These are phyloP conservation scores for Hippoglossus stenolepis DNA, from an alignment of 2,113 vertebrate species.

Conservation along the genomic window DNA sequence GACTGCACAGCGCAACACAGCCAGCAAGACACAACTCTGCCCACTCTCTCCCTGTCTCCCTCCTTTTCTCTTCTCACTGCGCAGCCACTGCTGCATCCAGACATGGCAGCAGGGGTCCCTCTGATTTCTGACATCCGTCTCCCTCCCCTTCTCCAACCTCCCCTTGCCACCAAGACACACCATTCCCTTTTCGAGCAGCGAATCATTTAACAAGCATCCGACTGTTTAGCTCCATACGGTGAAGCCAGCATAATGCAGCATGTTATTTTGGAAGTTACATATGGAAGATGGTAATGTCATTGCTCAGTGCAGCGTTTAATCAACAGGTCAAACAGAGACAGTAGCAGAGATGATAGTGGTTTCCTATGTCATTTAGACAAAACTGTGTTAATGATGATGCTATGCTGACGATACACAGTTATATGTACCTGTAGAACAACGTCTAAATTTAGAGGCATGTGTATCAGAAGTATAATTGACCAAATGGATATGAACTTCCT, in stretches of 20 bases:
- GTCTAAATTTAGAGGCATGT: too few species aligned
- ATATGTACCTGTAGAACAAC: too few species aligned
- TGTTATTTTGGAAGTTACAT: conserved; percentile 47
- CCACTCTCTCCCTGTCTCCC: conserved; percentile 24
- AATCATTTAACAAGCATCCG: conserved; percentile 71
- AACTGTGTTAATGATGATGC: neutral
- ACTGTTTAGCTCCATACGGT: conserved; percentile 60
- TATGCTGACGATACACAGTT: too few species aligned
- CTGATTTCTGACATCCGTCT: conserved; percentile 64
- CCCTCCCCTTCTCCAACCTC: conserved; percentile 33
- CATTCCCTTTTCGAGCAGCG: conserved; percentile 23
- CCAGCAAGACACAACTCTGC: conserved; percentile 49
- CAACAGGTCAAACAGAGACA: conserved; percentile 62
- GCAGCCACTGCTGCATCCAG: conserved; percentile 58
- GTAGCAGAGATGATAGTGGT: too few species aligned
- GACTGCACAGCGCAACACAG: conserved; percentile 53
- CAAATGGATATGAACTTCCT: neutral
- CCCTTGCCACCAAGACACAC: conserved; percentile 2
- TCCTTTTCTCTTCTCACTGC: conserved; percentile 35
- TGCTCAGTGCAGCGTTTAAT: conserved; percentile 51
- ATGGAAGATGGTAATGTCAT: conserved; percentile 3
- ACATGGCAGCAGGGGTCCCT: conserved; percentile 66
- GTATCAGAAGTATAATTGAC: too few species aligned
- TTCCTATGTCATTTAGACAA: too few species aligned
- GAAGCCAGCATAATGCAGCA: conserved; percentile 55